phyloP scores from a whole-genome alignment of 1,140 invertebrate species.

The Leucophenga varia region DNA sequence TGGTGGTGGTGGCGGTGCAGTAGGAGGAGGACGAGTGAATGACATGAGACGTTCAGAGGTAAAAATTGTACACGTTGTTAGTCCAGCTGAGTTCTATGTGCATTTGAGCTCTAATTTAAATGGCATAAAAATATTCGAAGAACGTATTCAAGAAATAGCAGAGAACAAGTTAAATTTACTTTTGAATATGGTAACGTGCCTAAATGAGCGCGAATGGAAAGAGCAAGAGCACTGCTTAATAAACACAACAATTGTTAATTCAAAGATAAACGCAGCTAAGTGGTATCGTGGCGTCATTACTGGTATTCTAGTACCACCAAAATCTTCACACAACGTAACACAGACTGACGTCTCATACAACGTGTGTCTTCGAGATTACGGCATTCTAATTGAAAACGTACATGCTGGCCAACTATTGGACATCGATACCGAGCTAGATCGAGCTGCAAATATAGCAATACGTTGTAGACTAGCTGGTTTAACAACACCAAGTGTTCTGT shows the following conservation, averaged over 20 bases:
- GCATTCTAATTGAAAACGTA: slow-evolving; percentile 6
- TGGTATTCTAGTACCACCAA: not conserved
- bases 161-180: no score
- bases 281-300: slow-evolving; percentile 22
- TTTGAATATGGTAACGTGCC: no score
- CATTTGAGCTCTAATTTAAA: slow-evolving; percentile 14
- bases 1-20: not conserved
- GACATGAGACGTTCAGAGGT: slow-evolving; percentile 6
- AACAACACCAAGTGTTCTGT: slow-evolving; percentile 25
- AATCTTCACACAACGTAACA: not conserved
- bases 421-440: slow-evolving; percentile 15
- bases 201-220: not conserved
- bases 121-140: slow-evolving; percentile 11
- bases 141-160: slow-evolving; percentile 11
- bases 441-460: slow-evolving; percentile 14
- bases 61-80: slow-evolving; percentile 10
- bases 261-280: not conserved
- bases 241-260: slow-evolving; percentile 2
- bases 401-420: slow-evolving; percentile 1
- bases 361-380: slow-evolving; percentile 19
- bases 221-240: slow-evolving; percentile 14
- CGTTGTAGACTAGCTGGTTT: slow-evolving; percentile 28
- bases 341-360: slow-evolving; percentile 2
- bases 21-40: slow-evolving; percentile 13
- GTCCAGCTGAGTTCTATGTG: slow-evolving; percentile 44